Evolutionary conservation across 2,888 invertebrate genomes (phyloP), one percentile per base, ranked within the genome.

Genomic region (Hermodice carunculata): DNA sequence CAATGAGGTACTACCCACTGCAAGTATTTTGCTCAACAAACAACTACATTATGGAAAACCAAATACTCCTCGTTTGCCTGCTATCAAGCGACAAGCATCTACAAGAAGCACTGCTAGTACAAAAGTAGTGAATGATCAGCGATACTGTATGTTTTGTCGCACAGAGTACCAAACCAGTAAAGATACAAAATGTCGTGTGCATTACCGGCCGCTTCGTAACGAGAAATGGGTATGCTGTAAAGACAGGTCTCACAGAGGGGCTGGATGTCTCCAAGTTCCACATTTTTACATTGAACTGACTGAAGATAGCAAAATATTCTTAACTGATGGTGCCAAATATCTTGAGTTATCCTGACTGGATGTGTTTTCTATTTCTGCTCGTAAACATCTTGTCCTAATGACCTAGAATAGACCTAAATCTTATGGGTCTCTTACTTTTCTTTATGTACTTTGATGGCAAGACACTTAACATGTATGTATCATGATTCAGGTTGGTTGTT

Each of bases 261-360:
- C 64, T 3, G 71, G 71, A 24, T 71, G 71, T 43, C 53, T 71
- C 26, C 64, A 66, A 46, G 37, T 69, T 34, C 66, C 69, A 14
- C 71, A 71, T 53, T 67, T 71, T 49, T 71, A 71, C 58, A 65
- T 71, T 2, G 69, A 69, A 54, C 49, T 71, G 22, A 71, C 69
- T 8, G 67, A 56, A 14, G 69, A 71, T 56, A 57, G 56, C n/a
- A 63, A 64, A 28, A 43, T 70, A 1, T 67, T 69, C 29, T 28
- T 71, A 4, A 71, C 71, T 4, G 71, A 71, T 44, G 71, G 71
- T 1, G 69, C 60, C 1, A 28, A 65, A 26, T 70, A 67, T 29
- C 53, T 67, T 64, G 67, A 70, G 42, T 49, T 70, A n/a, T n/a
- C n/a, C n/a, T n/a, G n/a, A n/a, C n/a, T n/a, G n/a, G n/a, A n/a